A percentile compares a stretch with the other conserved stretches of the same genome.
These are phyloP conservation scores for Varanus komodoensis DNA, from an alignment of 2,113 vertebrate genomes.

Conservation along the genomic window DNA sequence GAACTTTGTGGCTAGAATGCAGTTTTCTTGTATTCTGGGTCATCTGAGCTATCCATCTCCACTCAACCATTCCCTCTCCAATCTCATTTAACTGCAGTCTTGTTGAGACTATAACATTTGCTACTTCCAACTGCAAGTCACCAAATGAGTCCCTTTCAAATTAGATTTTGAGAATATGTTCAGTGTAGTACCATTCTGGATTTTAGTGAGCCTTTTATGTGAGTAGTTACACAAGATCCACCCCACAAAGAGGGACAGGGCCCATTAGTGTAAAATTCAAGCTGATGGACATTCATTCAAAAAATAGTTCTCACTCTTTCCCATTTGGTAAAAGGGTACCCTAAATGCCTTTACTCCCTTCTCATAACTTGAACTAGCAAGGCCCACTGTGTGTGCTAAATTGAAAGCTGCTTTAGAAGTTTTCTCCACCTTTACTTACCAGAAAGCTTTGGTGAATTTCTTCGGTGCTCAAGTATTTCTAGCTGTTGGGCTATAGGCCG, in stretches of 20 bases:
- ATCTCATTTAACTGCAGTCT: neutral
- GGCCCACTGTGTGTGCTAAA: neutral
- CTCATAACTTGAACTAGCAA: neutral
- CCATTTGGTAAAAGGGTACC: neutral
- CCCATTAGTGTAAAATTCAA: neutral
- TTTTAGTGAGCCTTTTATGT: neutral
- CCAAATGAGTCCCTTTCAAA: neutral
- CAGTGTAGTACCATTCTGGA: neutral
- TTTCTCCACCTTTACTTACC: constrained; percentile 48
- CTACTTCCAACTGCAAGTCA: neutral
- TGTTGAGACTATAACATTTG: neutral
- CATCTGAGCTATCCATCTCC: neutral
- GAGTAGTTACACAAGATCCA: neutral
- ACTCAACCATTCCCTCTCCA: neutral
- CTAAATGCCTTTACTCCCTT: neutral
- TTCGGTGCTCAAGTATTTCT: constrained; percentile 58
- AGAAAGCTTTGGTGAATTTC: constrained; percentile 48
- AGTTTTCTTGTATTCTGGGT: neutral
- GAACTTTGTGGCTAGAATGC: neutral
- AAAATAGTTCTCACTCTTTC: neutral
- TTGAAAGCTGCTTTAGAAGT: neutral
- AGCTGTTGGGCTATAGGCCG: constrained; percentile 39
- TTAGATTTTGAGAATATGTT: neutral
- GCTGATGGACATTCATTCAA: neutral
- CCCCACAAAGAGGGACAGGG: neutral